Evolutionary conservation across 2,888 invertebrate genomes (phyloP), one percentile per base, ranked within the genome.

Genomic region (Papilio gigon): DNA sequence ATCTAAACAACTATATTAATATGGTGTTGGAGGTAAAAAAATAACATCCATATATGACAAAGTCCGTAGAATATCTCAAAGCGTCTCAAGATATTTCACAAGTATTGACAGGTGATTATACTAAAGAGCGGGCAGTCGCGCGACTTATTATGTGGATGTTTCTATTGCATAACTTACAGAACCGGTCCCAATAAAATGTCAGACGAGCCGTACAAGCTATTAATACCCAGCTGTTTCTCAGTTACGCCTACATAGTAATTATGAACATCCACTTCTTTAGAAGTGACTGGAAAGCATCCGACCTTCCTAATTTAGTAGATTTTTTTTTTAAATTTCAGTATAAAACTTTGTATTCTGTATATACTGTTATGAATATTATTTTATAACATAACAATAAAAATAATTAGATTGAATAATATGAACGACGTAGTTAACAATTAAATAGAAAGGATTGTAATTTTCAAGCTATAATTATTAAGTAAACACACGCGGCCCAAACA

Each of bases 131-230:
- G 76, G 70, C 81, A 78, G 79, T 77, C 77, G 80, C 76, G 79
- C 80, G 80, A 81, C 77, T 79, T 81, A 84, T 84, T 84, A 83
- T 80, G 78, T 80, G 77, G 78, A 82, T 87, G 79, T 83, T 84
- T 85, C 83, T 84, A 82, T 90, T 90, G 89, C 89, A 87, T 89
- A 89, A 88, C 83, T 86, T 83, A 81, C 74, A 79, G 35, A 86
- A 89, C 89, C 76, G 84, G 90, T 88, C 87, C 76, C 78, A 74
- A 81, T 84, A 81, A 84, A 88, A 88, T 87, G 87, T 83, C 89
- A 87, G 80, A 75, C 79, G 78, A 83, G 76, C 79, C 80, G 82
- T 84, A 80, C 80, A 75, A 78, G 77, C 78, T 78, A 79, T 85
- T 80, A 80, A 81, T 79, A 77, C 78, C 80, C 85, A 87, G 86